These are phyloP conservation scores for Tapirus indicus DNA, from an alignment of 2,797 vertebrate genomes.

Conservation along the genomic window DNA sequence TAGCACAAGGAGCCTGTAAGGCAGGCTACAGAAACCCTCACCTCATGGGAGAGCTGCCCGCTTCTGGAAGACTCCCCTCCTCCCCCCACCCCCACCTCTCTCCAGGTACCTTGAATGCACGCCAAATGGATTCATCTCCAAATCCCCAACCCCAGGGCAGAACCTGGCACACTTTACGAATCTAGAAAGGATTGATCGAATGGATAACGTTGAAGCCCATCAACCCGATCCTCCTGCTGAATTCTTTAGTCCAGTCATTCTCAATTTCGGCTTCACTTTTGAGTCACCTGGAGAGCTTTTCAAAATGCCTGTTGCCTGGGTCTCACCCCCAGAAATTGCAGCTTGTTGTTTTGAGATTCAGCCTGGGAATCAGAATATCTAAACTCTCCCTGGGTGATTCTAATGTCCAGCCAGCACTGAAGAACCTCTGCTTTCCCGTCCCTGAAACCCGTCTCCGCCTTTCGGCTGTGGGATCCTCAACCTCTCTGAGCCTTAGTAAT, in stretches of 20 bases:
- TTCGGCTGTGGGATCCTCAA: neutral
- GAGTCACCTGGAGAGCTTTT: neutral
- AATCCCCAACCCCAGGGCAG: neutral
- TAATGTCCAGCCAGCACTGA: neutral
- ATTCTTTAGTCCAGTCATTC: neutral
- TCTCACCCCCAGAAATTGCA: neutral
- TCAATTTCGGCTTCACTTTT: neutral
- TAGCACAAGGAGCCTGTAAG: neutral
- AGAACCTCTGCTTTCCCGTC: neutral
- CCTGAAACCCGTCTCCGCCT: neutral
- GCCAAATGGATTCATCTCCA: neutral
- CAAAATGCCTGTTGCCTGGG: neutral
- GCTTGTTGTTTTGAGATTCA: neutral
- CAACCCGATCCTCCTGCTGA: neutral
- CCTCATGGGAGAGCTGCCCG: neutral
- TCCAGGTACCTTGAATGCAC: neutral
- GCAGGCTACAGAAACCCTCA: neutral
- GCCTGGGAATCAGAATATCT: neutral
- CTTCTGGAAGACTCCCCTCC: neutral
- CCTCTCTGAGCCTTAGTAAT: neutral
- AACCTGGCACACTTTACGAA: neutral
- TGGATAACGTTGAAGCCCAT: neutral
- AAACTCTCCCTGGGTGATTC: neutral
- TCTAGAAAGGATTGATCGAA: neutral
- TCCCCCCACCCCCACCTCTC: neutral